Percentiles rank a stretch among this genome's conserved stretches.
Evolutionary conservation across 2,888 invertebrate species (phyloP).

Genomic region (Meteorus cinctellus): DNA sequence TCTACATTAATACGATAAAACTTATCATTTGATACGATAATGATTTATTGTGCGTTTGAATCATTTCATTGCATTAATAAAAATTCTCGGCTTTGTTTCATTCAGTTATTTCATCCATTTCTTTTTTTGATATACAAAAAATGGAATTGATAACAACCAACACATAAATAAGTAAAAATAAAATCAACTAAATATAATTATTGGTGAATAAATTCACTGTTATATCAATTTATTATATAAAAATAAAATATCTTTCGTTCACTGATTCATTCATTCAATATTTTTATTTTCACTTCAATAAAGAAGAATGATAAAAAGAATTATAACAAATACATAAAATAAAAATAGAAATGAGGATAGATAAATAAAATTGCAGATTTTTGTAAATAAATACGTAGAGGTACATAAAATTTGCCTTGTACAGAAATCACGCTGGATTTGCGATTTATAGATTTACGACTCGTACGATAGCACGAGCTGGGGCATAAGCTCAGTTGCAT

Average conservation of each 20-base stretch:
- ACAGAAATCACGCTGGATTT: slow-evolving; percentile 65
- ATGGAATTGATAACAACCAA: too few species aligned
- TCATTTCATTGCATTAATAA: neutral
- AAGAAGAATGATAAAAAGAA: neutral
- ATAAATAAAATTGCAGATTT: slow-evolving; percentile 12
- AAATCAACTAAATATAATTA: too few species aligned
- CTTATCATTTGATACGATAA: neutral
- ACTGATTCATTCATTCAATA: neutral
- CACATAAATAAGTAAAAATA: too few species aligned
- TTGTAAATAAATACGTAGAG: neutral
- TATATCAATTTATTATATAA: neutral
- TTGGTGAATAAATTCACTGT: too few species aligned
- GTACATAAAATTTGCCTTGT: neutral
- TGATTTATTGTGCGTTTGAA: neutral
- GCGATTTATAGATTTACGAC: slow-evolving; percentile 68
- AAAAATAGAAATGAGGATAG: slow-evolving; percentile 1
- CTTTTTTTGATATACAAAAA: too few species aligned
- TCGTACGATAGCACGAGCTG: slow-evolving; percentile 49
- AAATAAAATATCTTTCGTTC: neutral
- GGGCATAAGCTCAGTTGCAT: slow-evolving; percentile 32
- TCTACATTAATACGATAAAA: neutral
- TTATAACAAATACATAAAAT: slow-evolving; percentile 3
- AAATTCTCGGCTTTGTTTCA: neutral
- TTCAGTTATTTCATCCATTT: too few species aligned
- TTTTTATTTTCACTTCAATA: neutral